A percentile compares a stretch with the other conserved stretches of the same genome.
These are phyloP conservation scores for Wiebesia pumilae DNA, from an alignment of 1,140 invertebrate genomes.

Conservation along the genomic window DNA sequence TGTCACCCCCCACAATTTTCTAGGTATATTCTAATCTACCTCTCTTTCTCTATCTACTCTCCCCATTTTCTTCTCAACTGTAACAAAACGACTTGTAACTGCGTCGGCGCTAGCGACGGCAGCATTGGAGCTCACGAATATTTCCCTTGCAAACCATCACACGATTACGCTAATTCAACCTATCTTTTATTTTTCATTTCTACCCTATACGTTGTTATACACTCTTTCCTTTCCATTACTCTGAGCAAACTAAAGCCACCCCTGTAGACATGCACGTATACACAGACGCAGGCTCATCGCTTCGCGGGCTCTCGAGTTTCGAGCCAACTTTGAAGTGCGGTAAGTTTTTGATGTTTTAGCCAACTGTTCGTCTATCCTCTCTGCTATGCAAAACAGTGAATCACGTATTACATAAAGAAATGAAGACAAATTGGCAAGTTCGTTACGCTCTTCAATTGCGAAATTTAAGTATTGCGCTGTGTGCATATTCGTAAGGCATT, in stretches of 20 bases:
- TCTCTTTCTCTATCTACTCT: background rate
- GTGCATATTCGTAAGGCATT: too few relatives aligned
- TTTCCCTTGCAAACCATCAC: conserved; percentile 71
- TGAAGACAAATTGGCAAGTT: conserved; percentile 30
- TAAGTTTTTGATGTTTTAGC: conserved; percentile 73
- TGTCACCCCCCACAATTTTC: conserved; percentile 64
- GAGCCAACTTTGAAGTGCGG: conserved; percentile 71
- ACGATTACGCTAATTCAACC: conserved; percentile 74
- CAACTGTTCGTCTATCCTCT: conserved; percentile 68
- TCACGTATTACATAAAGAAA: conserved; percentile 66
- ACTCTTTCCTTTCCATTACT: conserved; percentile 59
- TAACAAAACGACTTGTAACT: background rate
- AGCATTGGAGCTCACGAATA: conserved; percentile 49
- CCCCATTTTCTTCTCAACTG: background rate
- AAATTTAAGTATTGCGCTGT: background rate
- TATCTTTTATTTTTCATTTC: conserved; percentile 71
- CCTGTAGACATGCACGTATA: background rate
- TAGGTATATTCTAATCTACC: conserved; percentile 10
- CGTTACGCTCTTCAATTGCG: background rate
- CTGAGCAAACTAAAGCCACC: conserved; percentile 57
- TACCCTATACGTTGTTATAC: conserved; percentile 58
- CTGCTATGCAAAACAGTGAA: conserved; percentile 71
- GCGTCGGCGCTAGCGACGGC: background rate
- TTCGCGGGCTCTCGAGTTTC: conserved; percentile 42
- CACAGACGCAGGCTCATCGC: background rate